Percentiles rank a stretch among this genome's conserved stretches.
These are phyloP conservation scores for Agrypnia vestita DNA, from an alignment of 1,140 invertebrate species.

Conservation along the genomic window DNA sequence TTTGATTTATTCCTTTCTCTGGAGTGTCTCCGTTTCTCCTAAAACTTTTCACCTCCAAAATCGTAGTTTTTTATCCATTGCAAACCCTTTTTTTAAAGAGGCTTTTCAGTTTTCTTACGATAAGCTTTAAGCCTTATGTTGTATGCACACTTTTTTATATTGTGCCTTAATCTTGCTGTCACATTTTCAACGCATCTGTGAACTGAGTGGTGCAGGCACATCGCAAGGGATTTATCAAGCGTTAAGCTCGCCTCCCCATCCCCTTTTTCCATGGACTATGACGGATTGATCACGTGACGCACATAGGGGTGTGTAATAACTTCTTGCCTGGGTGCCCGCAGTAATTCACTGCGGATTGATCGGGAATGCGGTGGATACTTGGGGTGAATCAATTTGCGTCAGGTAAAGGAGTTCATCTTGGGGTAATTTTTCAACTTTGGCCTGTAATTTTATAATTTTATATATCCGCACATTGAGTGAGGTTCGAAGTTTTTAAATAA, in stretches of 20 bases:
- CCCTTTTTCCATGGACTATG: neutral
- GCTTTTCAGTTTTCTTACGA: too few species aligned
- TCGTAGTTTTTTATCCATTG: too few species aligned
- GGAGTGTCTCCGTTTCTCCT: neutral
- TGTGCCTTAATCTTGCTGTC: too few species aligned
- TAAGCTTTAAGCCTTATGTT: too few species aligned
- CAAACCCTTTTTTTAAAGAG: too few species aligned
- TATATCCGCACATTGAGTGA: too few species aligned
- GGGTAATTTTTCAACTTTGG: neutral
- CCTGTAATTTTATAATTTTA: too few species aligned
- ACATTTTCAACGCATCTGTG: too few species aligned
- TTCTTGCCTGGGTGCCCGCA: neutral
- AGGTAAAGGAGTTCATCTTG: slow-evolving; percentile 6
- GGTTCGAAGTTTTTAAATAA: too few species aligned
- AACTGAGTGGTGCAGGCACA: neutral
- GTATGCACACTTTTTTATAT: too few species aligned
- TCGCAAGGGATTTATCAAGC: slow-evolving; percentile 11
- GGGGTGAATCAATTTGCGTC: slow-evolving; percentile 13
- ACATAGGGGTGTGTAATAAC: slow-evolving; percentile 16
- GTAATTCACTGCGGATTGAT: slow-evolving; percentile 29
- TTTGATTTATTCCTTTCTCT: neutral
- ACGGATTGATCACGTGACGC: slow-evolving; percentile 35
- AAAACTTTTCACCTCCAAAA: too few species aligned
- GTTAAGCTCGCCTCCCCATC: neutral
- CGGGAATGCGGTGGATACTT: neutral